A percentile compares a stretch with the other conserved stretches of the same genome.
These are phyloP conservation scores for Orgyia antiqua DNA, from an alignment of 2,888 invertebrate genomes.

Conservation along the genomic window DNA sequence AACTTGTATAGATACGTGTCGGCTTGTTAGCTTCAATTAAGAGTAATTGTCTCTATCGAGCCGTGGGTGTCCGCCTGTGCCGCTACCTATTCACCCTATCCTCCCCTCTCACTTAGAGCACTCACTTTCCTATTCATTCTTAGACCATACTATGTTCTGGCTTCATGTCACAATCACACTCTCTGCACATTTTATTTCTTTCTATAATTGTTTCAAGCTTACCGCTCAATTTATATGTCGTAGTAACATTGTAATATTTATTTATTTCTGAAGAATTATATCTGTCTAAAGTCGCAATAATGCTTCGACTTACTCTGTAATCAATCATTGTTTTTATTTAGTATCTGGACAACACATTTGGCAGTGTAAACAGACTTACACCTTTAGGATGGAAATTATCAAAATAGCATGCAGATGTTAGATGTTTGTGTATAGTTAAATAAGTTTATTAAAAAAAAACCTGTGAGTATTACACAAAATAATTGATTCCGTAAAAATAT, in stretches of 20 bases:
- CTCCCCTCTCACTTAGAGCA: conserved; percentile 48
- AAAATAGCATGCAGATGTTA: conserved; percentile 52
- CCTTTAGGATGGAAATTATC: conserved; percentile 25
- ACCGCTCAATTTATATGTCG: conserved; percentile 48
- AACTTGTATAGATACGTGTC: conserved; percentile 50
- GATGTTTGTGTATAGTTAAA: conserved; percentile 37
- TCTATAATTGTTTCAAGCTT: conserved; percentile 49
- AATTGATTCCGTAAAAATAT: too few relatives aligned
- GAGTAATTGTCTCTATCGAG: conserved; percentile 62
- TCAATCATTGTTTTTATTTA: conserved; percentile 21
- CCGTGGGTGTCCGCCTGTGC: conserved; percentile 75
- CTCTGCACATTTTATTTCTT: conserved; percentile 49
- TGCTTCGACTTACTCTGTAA: conserved; percentile 40
- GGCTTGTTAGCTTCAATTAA: conserved; percentile 62
- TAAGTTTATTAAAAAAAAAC: too few relatives aligned
- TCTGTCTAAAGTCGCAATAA: conserved; percentile 36
- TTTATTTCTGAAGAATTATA: conserved; percentile 22
- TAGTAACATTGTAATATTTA: conserved; percentile 20
- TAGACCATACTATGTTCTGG: conserved; percentile 47
- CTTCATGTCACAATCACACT: conserved; percentile 51
- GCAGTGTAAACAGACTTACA: conserved; percentile 27
- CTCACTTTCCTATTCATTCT: conserved; percentile 46
- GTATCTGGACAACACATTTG: conserved; percentile 18
- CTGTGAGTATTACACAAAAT: too few relatives aligned
- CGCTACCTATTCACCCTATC: conserved; percentile 51